Base-by-base conservation (phyloP, 2,797 vertebrate species). In the Nasua narica region DNA sequence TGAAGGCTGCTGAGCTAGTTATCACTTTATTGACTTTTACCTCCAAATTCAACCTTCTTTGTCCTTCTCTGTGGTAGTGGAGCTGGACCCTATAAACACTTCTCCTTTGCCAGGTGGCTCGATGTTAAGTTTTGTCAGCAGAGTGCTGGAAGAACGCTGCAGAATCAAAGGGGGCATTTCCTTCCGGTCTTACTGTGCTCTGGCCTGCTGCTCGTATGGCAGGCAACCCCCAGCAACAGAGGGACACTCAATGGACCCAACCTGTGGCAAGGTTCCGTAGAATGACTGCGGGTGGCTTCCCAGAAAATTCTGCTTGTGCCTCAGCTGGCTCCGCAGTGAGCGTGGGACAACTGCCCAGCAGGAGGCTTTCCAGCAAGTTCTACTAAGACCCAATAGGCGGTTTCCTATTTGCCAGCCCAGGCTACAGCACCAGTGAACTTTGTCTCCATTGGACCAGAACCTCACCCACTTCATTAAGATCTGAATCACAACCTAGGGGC, bases 261-360 rank as follows among this genome's bases (percentile, higher is more conserved):
- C 11, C 65, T 82, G 74, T 54, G 52, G 65, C 65, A 82, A 82
- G 21, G 35, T 27, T 88, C 72, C 50, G 27, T 52, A 72, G n/a
- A 82, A 87, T 40, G 35, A 21, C 32, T 72, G 19, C 43, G 35
- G 35, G 27, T 43, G 5, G 65, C 54, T 72, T 60, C 29, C 54
- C 43, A 82, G 92, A 88, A 94, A 82, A 87, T 70, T 50, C n/a
- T 93, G 52, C 43, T n/a, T n/a, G 52, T 81, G 84, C 40, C 60
- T 87, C 60, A 48, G 40, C 84, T 72, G n/a, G 81, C 32, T 58
- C 40, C 58, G 48, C 62, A 70, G 52, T 32, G 16, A 46, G 29
- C 29, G 35, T 21, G n/a, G 48, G 58, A 67, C 43, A 77, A 54
- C n/a, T 58, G 23, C 25, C 72, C 43, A 94, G 60, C 72, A 78